Evolutionary conservation across 2,888 invertebrate species (phyloP), one percentile per base, ranked within the genome.

Genomic region (Phengaris arion): DNA sequence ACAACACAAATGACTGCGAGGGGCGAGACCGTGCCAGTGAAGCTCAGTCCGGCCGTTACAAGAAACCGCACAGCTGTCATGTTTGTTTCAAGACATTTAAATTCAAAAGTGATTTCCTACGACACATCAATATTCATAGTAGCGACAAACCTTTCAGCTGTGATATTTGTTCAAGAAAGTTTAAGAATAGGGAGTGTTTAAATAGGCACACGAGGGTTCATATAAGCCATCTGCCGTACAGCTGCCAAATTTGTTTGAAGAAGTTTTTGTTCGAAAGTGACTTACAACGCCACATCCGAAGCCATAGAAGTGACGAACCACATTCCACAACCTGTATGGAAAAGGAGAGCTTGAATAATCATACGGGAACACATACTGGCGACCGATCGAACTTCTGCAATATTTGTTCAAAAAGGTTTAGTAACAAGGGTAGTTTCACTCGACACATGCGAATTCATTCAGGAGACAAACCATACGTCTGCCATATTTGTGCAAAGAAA

Each of bases 361-460:
- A 22, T 59, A 22, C 5, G 0, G 10, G 22, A 8, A 15, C 15
- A 9, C 35, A 35, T 35, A 2, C 35, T 4, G 22, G 22, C 10
- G 48, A 8, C 6, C 7, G 6, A 48, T 8, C 48, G 8, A 59
- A 59, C 12, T 35, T 64, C 35, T 35, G 35, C 64, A 59, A 22
- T 22, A 22, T 64, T 35, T 64, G 64, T 45, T 64, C 64, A 0
- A 64, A 64, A 35, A 64, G 12, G 64, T 64, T 64, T 12, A 45
- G 15, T 10, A 15, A 70, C 6, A 51, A 22, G 12, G 15, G 15
- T 10, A 51, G 12, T 6, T 51, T 70, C 7, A 48, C 51, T n/a
- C 12, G 48, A 22, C 70, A 70, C 51, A 70, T 51, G 10, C 48
- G 48, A 48, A 70, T 70, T 70, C 70, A 70, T 15, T 22, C 15